phyloP scores from a whole-genome alignment of 1,140 invertebrate genomes.

The Trichonephila clavata region DNA sequence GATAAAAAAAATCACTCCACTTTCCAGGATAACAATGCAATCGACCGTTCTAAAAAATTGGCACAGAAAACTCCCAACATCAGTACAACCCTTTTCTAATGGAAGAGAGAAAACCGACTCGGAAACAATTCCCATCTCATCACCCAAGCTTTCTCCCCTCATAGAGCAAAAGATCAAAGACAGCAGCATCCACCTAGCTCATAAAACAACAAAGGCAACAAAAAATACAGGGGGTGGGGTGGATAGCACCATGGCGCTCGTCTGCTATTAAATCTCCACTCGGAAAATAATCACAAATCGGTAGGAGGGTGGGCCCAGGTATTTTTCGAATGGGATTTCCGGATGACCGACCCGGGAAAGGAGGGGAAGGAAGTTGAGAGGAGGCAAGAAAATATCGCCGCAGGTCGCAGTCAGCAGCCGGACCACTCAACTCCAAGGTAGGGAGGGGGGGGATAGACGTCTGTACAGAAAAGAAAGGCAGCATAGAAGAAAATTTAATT shows the following conservation, averaged over 20 bases:
- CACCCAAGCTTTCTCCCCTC: background rate
- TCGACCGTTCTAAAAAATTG: background rate
- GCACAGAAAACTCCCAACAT: background rate
- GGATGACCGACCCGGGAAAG: slow-evolving; percentile 9
- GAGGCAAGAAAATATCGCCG: slow-evolving; percentile 20
- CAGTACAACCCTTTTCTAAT: background rate
- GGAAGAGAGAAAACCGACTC: slow-evolving; percentile 3
- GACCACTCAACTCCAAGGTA: background rate
- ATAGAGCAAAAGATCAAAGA: background rate
- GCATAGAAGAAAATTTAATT: slow-evolving; percentile 26
- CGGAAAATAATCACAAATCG: slow-evolving; percentile 37
- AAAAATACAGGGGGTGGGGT: background rate
- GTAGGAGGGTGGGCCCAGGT: background rate
- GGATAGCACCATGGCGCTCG: background rate
- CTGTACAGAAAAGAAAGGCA: background rate
- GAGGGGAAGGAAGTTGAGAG: background rate
- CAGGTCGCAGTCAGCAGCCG: background rate
- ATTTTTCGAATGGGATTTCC: slow-evolving; percentile 22
- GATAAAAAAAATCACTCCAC: background rate
- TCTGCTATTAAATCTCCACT: slow-evolving; percentile 25
- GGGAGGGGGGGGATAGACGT: background rate
- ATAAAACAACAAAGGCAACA: background rate
- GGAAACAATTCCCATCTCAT: slow-evolving; percentile 31
- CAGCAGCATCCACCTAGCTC: background rate
- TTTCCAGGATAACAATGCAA: background rate